Evolutionary conservation across 2,113 vertebrate species (phyloP).

Genomic region (Xyrauchen texanus): DNA sequence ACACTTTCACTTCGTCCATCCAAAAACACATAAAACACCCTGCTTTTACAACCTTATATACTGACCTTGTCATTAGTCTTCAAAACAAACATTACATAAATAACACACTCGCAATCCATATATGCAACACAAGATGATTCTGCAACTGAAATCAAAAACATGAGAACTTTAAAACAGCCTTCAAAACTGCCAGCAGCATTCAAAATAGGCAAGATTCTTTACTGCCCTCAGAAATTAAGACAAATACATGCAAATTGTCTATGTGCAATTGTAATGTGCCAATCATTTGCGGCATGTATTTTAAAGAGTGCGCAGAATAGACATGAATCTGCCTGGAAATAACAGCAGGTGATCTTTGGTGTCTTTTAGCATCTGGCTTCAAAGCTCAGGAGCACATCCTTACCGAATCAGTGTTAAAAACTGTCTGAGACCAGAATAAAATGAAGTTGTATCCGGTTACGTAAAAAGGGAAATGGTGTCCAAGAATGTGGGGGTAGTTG

Average conservation of each 20-base stretch:
- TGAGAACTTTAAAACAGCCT: not conserved
- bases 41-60: not conserved
- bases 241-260: constrained; percentile 1
- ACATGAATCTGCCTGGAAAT: not conserved
- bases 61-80: constrained; percentile 1
- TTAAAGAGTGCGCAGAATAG: constrained; percentile 2
- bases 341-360: constrained; percentile 24
- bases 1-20: constrained; percentile 28
- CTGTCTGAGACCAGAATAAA: not conserved
- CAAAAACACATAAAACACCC: constrained; percentile 21
- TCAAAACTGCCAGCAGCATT: constrained; percentile 41
- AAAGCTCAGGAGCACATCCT: not conserved
- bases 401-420: not conserved
- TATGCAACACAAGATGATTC: not conserved
- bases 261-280: constrained; percentile 27
- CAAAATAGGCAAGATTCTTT: constrained; percentile 3
- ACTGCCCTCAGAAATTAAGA: constrained; percentile 5
- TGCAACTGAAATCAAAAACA: not conserved
- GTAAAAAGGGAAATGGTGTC: not conserved
- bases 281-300: constrained; percentile 7
- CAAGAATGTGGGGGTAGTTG: not conserved
- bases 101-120: not conserved
- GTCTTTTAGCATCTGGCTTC: constrained; percentile 1
- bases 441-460: constrained; percentile 2
- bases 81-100: not conserved